Evolutionary conservation across 2,797 vertebrate species (phyloP), one percentile per base, ranked within the genome.

Genomic region (Pampus argenteus): DNA sequence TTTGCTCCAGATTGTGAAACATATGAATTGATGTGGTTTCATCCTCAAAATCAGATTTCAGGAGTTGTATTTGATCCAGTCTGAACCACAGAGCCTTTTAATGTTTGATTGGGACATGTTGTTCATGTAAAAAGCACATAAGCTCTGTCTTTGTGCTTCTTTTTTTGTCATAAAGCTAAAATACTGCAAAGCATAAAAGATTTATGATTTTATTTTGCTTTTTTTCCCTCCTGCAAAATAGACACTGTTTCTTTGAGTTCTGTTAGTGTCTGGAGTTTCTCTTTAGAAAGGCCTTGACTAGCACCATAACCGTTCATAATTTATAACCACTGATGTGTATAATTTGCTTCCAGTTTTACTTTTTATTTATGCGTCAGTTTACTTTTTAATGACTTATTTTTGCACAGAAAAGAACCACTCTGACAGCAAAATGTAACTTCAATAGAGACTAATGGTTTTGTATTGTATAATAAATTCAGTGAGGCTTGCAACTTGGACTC

Each of bases 381-480:
- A 23, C 14, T 44, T 58, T 55, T 36, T n/a, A 61, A 31, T 49
- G 8, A 18, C 44, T 29, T 65, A 17, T 48, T 57, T 62, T 42
- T 7, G n/a, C 22, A 23, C 66, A 6, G 7, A 66, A 49, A 49
- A 47, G 0, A 76, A 44, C 34, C 50, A n/a, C 8, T 1, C 13
- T 5, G 5, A 66, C n/a, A 57, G 54, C 8, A 45, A 40, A 20
- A 44, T 38, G 2, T 29, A 49, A 6, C 22, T 56, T 60, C 57
- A 64, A 67, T 55, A 75, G 47, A 44, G 20, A 10, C 49, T 44
- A n/a, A 38, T 45, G 57, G 17, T 49, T 76, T 74, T 49, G 10
- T 15, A 58, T 54, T 74, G 55, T 73, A 58, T 58, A 81, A 69
- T 52, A 49, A 38, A 68, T 36, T 51, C 20, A 65, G 38, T 40